Percentiles rank a stretch among this genome's conserved stretches.
phyloP scores from a whole-genome alignment of 1,140 invertebrate genomes.

The Trichonephila inaurata region DNA sequence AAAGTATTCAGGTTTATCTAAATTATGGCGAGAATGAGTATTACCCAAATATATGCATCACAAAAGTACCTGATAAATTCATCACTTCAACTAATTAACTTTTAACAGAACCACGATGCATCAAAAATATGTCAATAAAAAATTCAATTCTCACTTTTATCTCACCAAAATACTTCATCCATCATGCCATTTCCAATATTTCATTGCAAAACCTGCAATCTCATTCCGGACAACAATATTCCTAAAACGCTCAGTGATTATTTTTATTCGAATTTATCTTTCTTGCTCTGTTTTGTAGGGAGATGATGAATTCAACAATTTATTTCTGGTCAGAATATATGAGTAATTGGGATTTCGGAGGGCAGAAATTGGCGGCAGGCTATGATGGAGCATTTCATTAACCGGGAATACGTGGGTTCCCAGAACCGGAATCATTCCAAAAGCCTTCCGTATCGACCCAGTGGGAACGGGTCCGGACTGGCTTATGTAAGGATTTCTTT shows the following conservation, averaged over 20 bases:
- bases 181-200: not conserved
- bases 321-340: constrained; percentile 51
- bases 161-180: not conserved
- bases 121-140: not conserved
- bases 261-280: constrained; percentile 10
- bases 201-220: not conserved
- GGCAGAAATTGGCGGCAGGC: constrained; percentile 29
- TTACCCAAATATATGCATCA: too few species aligned
- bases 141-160: not conserved
- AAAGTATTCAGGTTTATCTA: too few species aligned
- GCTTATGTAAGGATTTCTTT: constrained; percentile 27
- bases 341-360: constrained; percentile 47
- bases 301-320: constrained; percentile 51
- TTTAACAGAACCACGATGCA: too few species aligned
- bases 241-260: not conserved
- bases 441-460: not conserved
- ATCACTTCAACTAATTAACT: too few species aligned
- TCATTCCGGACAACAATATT: not conserved
- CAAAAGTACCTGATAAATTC: too few species aligned
- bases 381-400: constrained; percentile 65
- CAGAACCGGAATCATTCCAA: not conserved
- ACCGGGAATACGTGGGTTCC: constrained; percentile 34
- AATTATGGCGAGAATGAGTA: too few species aligned
- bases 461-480: constrained; percentile 19
- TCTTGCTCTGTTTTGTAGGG: not conserved